A percentile compares a stretch with the other conserved stretches of the same genome.
Conservation (phyloP, 2,113 vertebrate genomes). For the Aythya baeri region DNA sequence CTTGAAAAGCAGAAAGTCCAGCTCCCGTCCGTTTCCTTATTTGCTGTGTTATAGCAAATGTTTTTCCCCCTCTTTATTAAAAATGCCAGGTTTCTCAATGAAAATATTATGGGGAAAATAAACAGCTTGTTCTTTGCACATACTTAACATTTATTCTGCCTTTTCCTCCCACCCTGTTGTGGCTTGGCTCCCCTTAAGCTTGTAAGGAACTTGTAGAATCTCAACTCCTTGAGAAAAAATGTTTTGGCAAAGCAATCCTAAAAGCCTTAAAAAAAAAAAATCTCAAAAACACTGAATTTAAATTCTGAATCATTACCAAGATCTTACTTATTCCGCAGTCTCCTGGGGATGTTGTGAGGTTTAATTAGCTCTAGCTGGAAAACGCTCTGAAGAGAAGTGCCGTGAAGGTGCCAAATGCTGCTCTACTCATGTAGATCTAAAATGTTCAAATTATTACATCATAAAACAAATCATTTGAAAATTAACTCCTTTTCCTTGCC, state of each 20-base stretch:
- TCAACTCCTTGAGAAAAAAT: not conserved
- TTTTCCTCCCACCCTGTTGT: not conserved
- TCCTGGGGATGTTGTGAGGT: conserved; percentile 30
- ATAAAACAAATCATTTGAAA: conserved; percentile 36
- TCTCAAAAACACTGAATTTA: conserved; percentile 18
- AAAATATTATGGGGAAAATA: not conserved
- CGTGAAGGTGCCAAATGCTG: conserved; percentile 16
- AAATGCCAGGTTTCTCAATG: not conserved
- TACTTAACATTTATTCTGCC: not conserved
- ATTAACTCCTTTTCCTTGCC: conserved; percentile 33
- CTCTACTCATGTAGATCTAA: not conserved
- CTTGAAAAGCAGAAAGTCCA: not conserved
- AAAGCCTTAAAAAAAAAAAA: not conserved
- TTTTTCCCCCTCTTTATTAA: not conserved
- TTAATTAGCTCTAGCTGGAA: conserved; percentile 58
- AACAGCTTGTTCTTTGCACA: not conserved
- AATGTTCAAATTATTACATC: conserved; percentile 24
- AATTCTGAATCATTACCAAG: conserved; percentile 52
- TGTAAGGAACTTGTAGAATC: not conserved
- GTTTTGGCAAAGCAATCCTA: conserved; percentile 20
- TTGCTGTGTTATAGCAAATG: rapidly evolving
- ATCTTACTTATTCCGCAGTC: conserved; percentile 31
- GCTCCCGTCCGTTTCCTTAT: not conserved
- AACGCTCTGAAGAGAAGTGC: not conserved
- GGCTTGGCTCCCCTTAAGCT: not conserved